phyloP scores from a whole-genome alignment of 2,888 invertebrate species.

The Folsomia candida region DNA sequence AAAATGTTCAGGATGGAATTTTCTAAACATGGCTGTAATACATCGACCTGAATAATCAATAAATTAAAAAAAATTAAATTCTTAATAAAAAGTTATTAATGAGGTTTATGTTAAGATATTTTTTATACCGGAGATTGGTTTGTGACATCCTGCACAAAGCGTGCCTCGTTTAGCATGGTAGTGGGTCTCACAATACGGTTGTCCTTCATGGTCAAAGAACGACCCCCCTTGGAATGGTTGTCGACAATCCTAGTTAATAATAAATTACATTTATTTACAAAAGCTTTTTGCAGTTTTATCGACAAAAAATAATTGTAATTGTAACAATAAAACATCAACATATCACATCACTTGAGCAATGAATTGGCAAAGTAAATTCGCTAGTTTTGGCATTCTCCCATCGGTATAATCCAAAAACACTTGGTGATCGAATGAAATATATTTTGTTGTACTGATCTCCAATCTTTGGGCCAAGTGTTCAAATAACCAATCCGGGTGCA shows the following conservation, averaged over 20 bases:
- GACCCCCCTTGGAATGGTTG: constrained; percentile 95
- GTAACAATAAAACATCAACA: no score
- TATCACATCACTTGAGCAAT: not conserved
- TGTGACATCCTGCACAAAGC: constrained; percentile 94
- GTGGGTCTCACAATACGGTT: constrained; percentile 98
- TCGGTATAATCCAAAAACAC: not conserved
- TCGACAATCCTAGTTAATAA: constrained; percentile 80
- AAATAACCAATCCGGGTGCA: no score
- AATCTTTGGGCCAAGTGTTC: no score
- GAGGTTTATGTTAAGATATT: no score
- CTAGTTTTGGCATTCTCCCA: not conserved
- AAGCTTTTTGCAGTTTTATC: not conserved
- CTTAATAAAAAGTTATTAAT: constrained; percentile 9
- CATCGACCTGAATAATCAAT: constrained; percentile 67
- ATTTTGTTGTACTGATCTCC: not conserved
- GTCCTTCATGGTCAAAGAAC: constrained; percentile 97
- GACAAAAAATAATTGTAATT: no score
- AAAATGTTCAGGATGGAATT: constrained; percentile 99
- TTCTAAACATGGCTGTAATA: constrained; percentile 98
- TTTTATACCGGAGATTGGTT: constrained; percentile 77
- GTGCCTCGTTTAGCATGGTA: constrained; percentile 97
- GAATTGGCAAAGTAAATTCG: not conserved
- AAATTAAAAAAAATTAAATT: constrained; percentile 27
- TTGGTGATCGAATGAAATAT: not conserved
- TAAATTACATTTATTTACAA: constrained; percentile 41